Conservation (phyloP, 2,888 invertebrate species). For the Gastracanthus pulcherrimus region DNA sequence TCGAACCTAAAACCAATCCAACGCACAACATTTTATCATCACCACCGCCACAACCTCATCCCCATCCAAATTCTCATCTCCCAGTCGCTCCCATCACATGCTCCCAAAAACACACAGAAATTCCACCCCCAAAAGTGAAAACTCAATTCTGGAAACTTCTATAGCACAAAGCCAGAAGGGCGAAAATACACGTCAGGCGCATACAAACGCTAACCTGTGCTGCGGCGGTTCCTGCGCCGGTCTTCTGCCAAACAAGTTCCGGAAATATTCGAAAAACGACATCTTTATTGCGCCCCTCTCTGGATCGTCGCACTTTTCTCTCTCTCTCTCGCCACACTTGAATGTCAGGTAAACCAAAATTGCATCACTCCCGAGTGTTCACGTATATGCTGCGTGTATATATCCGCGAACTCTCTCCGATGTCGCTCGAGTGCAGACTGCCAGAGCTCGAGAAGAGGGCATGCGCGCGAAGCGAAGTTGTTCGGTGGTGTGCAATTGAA, state of each 20-base stretch:
- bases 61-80: no score
- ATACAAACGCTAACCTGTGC: conserved; percentile 65
- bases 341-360: conserved; percentile 34
- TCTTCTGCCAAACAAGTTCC: conserved; percentile 64
- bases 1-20: conserved; percentile 38
- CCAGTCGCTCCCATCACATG: no score
- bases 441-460: no score
- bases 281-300: conserved; percentile 61
- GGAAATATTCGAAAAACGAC: conserved; percentile 68
- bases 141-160: not conserved
- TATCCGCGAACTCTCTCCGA: not conserved
- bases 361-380: conserved; percentile 37
- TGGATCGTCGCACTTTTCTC: no score
- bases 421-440: not conserved
- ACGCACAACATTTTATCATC: not conserved
- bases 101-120: no score
- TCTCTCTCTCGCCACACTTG: not conserved
- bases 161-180: not conserved
- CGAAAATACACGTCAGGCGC: no score
- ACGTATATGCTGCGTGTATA: no score
- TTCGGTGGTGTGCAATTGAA: not conserved
- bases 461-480: not conserved
- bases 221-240: conserved; percentile 60
- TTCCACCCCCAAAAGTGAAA: not conserved
- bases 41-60: no score